Evolutionary conservation across 2,797 vertebrate species (phyloP), one percentile per base, ranked within the genome.

Genomic region (Sebastes umbrosus): DNA sequence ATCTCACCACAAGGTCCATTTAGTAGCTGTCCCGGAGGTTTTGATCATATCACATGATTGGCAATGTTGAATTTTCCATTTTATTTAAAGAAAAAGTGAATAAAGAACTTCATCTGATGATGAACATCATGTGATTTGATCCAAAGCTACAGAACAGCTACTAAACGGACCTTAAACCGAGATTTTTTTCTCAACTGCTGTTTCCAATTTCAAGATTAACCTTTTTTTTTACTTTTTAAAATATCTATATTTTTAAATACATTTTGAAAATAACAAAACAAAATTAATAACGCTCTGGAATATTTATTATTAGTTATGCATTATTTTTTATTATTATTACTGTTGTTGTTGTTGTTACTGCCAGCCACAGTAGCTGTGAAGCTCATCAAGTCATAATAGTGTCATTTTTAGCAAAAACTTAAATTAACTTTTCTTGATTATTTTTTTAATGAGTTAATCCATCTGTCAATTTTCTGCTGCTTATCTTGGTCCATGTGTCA

Each of bases 1-100:
- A 43, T n/a, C 13, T 57, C 18, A 39, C 8, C 39, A 52, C n/a
- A 8, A 73, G 5, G 11, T 65, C 18, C 18, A 22, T 75, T 29
- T 10, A 20, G 46, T 50, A 50, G 46, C 46, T 20, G 46, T 50
- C 0, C 7, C 0, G 0, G 2, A 50, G 46, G 6, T 50, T 54
- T 64, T 20, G 16, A 64, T 54, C 22, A 7, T 20, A 18, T 46
- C 43, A 46, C 16, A 46, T 18, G 6, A 32, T 63, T 32, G 4
- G 22, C n/a, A 12, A 39, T 24, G 12, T 36, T 64, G 34, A 24
- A 64, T 24, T 24, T n/a, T 0, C 0, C 59, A 1, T 32, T 62
- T 62, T 62, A 62, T 25, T 1, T 18, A 16, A 8, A 32, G 16
- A 18, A 62, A 32, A 62, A 1, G 16, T 31, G 27, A 31, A 60